Conservation (phyloP, 2,797 vertebrate genomes). For the Graptemys geographica region DNA sequence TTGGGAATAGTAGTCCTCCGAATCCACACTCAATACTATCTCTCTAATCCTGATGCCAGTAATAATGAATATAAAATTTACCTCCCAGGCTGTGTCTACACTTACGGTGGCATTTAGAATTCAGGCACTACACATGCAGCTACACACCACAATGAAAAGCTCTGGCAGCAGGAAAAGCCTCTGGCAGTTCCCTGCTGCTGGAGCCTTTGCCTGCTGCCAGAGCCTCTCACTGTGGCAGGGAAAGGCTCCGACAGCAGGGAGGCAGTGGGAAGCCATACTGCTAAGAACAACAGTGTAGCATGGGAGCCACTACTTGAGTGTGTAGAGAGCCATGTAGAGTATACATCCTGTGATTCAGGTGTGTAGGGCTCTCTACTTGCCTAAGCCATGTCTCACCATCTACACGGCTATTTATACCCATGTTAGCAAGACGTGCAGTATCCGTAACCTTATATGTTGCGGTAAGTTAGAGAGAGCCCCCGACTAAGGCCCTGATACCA, state of each 20-base stretch:
- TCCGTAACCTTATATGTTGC: background rate
- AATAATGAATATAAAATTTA: background rate
- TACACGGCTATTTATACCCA: background rate
- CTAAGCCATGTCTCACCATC: background rate
- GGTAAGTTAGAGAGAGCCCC: background rate
- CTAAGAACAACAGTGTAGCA: background rate
- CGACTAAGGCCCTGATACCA: background rate
- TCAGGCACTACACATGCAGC: background rate
- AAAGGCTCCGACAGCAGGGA: background rate
- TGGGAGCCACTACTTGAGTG: background rate
- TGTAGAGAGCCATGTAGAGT: background rate
- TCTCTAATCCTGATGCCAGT: background rate
- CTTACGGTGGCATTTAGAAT: background rate
- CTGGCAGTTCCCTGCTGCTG: background rate
- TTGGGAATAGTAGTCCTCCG: background rate
- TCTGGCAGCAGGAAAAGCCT: background rate
- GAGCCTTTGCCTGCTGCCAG: background rate
- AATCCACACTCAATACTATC: accelerated
- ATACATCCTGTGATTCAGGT: background rate
- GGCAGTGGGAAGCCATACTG: background rate
- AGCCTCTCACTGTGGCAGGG: background rate
- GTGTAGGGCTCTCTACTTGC: background rate
- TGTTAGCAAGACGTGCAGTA: background rate
- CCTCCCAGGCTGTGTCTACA: background rate
- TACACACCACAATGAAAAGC: background rate